These are phyloP conservation scores for Gorsachius goisagi DNA, from an alignment of 2,113 vertebrate species.

Conservation along the genomic window DNA sequence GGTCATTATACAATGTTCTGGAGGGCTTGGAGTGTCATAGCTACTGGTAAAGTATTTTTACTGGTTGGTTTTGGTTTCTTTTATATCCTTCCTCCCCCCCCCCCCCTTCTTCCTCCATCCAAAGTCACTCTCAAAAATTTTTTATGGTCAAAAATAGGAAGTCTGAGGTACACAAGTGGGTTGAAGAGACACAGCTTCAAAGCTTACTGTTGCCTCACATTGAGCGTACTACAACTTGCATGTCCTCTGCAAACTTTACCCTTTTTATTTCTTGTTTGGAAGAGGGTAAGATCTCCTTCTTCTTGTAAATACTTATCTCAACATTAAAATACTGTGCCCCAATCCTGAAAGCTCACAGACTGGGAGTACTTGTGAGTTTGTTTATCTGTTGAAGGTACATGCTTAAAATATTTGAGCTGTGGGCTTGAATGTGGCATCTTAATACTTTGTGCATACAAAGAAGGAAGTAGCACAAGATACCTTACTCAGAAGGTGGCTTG, in stretches of 20 bases:
- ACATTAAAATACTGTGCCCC: background rate
- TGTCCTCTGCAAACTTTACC: background rate
- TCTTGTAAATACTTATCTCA: background rate
- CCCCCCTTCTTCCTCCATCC: background rate
- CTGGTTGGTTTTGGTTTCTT: background rate
- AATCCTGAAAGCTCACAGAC: background rate
- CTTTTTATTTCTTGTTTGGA: background rate
- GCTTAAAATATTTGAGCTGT: background rate
- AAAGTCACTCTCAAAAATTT: background rate
- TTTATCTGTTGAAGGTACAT: background rate
- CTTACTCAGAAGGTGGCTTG: background rate
- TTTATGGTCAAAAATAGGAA: background rate
- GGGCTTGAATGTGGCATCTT: background rate
- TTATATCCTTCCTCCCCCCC: rapidly evolving
- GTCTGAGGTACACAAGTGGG: background rate
- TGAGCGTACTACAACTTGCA: background rate
- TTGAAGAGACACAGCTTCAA: background rate
- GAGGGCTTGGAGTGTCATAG: background rate
- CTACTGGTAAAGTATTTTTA: background rate
- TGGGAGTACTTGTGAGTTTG: background rate
- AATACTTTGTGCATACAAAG: background rate
- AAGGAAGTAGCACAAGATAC: background rate
- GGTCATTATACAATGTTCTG: background rate
- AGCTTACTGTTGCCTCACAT: background rate
- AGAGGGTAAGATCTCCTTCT: background rate